Evolutionary conservation across 2,113 vertebrate species (phyloP).

Genomic region (Clarias magur): DNA sequence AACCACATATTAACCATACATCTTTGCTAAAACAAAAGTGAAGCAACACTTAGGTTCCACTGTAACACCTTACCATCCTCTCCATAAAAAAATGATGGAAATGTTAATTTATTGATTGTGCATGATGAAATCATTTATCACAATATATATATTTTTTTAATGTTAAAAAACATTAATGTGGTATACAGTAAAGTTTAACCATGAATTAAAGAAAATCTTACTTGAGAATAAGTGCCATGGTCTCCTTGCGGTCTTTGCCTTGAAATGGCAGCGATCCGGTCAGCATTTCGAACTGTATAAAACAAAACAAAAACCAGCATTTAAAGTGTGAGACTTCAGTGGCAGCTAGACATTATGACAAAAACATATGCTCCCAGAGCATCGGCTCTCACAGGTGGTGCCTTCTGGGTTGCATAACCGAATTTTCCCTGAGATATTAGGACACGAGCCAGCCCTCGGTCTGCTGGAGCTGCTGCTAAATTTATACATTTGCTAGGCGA

Average conservation of each 20-base stretch:
- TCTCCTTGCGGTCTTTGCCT: constrained; percentile 97
- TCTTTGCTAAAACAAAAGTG: background rate
- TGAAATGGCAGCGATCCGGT: constrained; percentile 95
- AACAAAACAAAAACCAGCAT: constrained; percentile 35
- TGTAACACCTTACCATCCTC: background rate
- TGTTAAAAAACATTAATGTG: too few relatives aligned
- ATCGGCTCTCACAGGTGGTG: background rate
- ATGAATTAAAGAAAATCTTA: constrained; percentile 70
- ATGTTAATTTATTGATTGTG: background rate
- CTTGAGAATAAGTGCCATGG: constrained; percentile 98
- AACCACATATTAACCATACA: constrained; percentile 3
- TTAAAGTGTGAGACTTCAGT: constrained; percentile 41
- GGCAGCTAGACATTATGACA: constrained; percentile 2
- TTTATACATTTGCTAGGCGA: background rate
- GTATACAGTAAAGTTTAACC: background rate
- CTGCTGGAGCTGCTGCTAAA: constrained; percentile 27
- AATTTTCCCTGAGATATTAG: constrained; percentile 19
- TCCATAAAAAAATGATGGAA: background rate
- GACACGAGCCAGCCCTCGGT: constrained; percentile 3
- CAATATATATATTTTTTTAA: background rate
- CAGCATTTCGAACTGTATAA: constrained; percentile 92
- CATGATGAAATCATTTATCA: background rate
- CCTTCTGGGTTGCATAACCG: constrained; percentile 19
- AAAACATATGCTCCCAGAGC: constrained; percentile 27
- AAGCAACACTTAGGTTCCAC: background rate